Base-by-base conservation (phyloP, 2,797 vertebrate species). In the Rhabdomys pumilio region DNA sequence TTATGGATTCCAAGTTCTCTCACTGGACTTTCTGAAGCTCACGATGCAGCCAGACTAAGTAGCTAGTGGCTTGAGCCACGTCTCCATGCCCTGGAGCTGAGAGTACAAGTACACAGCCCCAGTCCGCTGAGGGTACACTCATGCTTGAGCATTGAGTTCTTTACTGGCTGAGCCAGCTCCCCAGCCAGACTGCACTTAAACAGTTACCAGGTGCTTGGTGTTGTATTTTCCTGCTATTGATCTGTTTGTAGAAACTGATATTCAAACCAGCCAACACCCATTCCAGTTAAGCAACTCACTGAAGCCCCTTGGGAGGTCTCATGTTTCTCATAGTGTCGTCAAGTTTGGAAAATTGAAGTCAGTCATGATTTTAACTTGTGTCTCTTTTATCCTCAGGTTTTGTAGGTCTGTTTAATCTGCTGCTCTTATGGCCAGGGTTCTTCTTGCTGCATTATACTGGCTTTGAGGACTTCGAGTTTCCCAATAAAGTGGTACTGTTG, bases 361-460 rank as follows among this genome's bases (percentile, higher is more conserved):
- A 96, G 90, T 92, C 44, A 73, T 57, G 89, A 26, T 91, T 89
- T 89, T 96, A 97, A 97, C 63, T 91, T 59, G 76, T 90, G 44
- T 96, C 38, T 96, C 67, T 95, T 96, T 88, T 81, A 47, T 69
- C 14, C 65, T 65, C 98, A 99, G 99, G 99, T 96, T 99, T 99
- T 98, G 99, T 99, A 93, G 99, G 99, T 95, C 98, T 99, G 97
- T 99, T 99, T 98, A 99, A 99, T 98, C 98, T 99, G 97, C 98
- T 99, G 98, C 99, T 99, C 96, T 98, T 99, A 93, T 99, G 99
- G 99, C 99, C 99, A 0, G 99, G 99, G 82, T 99, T 99, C 98
- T 99, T 99, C 96, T 97, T 99, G 93, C 99, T 99, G 87, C 99
- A 99, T 98, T 99, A 99, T 98, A 99, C 99, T 0, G 99, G 99